Evolutionary conservation across 2,888 invertebrate genomes (phyloP), one percentile per base, ranked within the genome.

Genomic region (Tupiocoris notatus): DNA sequence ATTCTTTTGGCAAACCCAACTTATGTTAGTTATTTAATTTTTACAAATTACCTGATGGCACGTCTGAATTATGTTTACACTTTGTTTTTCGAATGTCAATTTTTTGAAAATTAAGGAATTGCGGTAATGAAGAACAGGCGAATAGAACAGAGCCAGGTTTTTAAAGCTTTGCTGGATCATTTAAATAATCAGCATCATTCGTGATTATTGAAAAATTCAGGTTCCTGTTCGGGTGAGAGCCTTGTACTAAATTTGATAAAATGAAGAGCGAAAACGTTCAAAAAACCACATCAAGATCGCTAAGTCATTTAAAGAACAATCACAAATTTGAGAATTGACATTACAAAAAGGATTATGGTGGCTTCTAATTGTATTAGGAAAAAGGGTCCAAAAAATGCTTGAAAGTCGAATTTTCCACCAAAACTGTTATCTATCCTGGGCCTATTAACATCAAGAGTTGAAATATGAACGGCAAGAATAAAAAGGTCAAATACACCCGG

Each of bases 321-420:
- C 73, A 73, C 73, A 73, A 73, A 61, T 73, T 39, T 39, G 62
- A 73, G 54, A 73, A 73, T 73, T 73, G 73, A 73, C 73, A 73
- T 73, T 62, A 73, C 73, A 73, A 73, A 73, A 62, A 62, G 73
- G 61, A 22, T 39, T 39, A n/a, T 7, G 7, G 7, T 59, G 18
- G n/a, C 20, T 59, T 59, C 17, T 59, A 18, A 6, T 59, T 9
- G 7, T n/a, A 18, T 59, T 6, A n/a, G 18, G n/a, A 59, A n/a
- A 6, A 18, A 9, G 7, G 59, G 6, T 59, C 3, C 6, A 59
- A 59, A n/a, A n/a, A 18, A 18, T 59, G n/a, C n/a, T 18, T n/a
- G n/a, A 59, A 59, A n/a, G 16, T 59, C 20, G 17, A 59, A 39
- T 39, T 39, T n/a, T 39, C 39, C 39, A 39, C 39, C 39, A 12